A percentile compares a stretch with the other conserved stretches of the same genome.
These are phyloP conservation scores for Albula glossodonta DNA, from an alignment of 2,113 vertebrate genomes.

Conservation along the genomic window DNA sequence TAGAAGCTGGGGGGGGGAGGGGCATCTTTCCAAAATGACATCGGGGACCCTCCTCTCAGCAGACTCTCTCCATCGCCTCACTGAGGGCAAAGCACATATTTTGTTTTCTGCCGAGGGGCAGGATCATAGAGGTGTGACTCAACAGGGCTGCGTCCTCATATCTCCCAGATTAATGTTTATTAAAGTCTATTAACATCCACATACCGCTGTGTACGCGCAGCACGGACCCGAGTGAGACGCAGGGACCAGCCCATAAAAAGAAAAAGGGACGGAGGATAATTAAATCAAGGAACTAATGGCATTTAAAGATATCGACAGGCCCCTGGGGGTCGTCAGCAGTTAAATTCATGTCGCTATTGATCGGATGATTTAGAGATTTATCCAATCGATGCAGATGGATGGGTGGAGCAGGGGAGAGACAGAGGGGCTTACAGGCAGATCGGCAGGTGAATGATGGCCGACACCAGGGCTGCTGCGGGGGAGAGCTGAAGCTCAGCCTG, in stretches of 20 bases:
- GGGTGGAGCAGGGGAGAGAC: constrained; percentile 19
- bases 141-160: constrained; percentile 43
- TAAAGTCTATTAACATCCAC: constrained; percentile 26
- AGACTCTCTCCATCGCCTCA: constrained; percentile 22
- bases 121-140: neutral
- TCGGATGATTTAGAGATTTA: constrained; percentile 51
- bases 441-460: constrained; percentile 5
- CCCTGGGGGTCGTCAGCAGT: constrained; percentile 38
- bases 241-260: neutral
- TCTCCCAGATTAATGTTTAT: constrained; percentile 39
- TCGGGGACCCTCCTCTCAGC: constrained; percentile 33
- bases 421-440: neutral
- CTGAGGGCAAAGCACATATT: neutral
- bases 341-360: constrained; percentile 63
- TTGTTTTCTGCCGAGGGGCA: neutral
- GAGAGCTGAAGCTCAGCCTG: neutral
- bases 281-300: constrained; percentile 46
- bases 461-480: neutral
- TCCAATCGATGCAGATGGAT: constrained; percentile 56
- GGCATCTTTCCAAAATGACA: neutral
- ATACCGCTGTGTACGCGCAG: neutral
- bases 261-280: constrained; percentile 34
- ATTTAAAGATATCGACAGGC: constrained; percentile 36
- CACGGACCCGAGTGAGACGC: neutral
- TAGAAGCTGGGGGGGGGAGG: too few species aligned